These are phyloP conservation scores for Leistus spinibarbis DNA, from an alignment of 2,888 invertebrate species.

Conservation along the genomic window DNA sequence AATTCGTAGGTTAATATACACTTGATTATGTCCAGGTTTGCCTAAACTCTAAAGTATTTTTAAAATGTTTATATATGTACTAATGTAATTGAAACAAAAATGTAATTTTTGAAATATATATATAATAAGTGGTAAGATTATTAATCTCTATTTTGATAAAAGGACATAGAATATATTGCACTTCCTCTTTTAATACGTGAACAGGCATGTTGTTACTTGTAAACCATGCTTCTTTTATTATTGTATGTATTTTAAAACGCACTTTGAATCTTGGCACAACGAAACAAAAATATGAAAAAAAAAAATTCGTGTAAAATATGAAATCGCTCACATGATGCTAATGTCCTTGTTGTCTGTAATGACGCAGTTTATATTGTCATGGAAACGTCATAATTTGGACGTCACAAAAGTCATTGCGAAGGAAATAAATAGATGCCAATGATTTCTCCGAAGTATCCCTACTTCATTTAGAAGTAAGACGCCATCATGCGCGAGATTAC, in stretches of 20 bases:
- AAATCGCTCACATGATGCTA: slow-evolving; percentile 18
- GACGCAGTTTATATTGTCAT: slow-evolving; percentile 21
- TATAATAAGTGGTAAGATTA: no score
- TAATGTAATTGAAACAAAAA: neutral
- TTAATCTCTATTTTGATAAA: no score
- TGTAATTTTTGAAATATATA: no score
- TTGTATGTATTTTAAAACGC: slow-evolving; percentile 22
- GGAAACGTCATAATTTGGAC: slow-evolving; percentile 22
- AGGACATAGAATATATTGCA: no score
- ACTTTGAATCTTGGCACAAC: slow-evolving; percentile 32
- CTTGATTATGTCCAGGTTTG: no score
- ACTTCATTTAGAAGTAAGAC: neutral
- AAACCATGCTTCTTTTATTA: neutral
- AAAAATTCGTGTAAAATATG: neutral
- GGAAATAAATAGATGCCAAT: neutral
- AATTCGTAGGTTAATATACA: no score
- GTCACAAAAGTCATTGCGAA: slow-evolving; percentile 6
- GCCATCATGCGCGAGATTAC: no score
- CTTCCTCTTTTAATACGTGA: neutral
- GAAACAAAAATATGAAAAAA: slow-evolving; percentile 3
- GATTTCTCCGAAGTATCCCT: neutral
- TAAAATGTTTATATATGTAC: neutral
- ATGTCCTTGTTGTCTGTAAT: slow-evolving; percentile 17
- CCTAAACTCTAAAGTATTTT: neutral
- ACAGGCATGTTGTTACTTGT: neutral